Percentiles rank a stretch among this genome's conserved stretches.
phyloP scores from a whole-genome alignment of 2,797 vertebrate genomes.

The Argya squamiceps region DNA sequence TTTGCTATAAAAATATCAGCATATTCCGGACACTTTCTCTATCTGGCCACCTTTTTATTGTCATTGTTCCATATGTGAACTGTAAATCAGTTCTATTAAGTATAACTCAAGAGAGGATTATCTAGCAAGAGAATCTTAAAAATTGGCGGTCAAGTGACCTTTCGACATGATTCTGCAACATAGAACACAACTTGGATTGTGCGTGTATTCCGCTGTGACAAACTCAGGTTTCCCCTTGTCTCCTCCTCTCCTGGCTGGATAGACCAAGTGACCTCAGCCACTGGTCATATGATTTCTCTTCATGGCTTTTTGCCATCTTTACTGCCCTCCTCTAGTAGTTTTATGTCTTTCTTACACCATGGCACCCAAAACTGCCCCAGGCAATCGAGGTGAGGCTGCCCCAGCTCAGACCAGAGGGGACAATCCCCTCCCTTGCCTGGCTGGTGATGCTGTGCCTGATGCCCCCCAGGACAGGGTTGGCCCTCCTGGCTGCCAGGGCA shows the following conservation, averaged over 20 bases:
- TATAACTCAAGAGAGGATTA: neutral
- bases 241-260: neutral
- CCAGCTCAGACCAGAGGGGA: neutral
- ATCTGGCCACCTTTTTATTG: neutral
- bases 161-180: neutral
- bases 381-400: neutral
- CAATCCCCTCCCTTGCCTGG: neutral
- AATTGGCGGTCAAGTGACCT: neutral
- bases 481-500: neutral
- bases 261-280: neutral
- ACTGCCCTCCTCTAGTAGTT: neutral
- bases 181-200: neutral
- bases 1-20: neutral
- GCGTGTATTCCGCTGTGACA: neutral
- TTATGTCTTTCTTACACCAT: rapidly evolving
- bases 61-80: neutral
- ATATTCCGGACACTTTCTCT: neutral
- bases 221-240: neutral
- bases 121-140: neutral
- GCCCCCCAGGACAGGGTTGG: neutral
- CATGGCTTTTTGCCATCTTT: neutral
- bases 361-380: neutral
- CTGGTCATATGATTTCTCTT: neutral
- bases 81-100: neutral
- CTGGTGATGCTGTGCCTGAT: neutral